These are phyloP conservation scores for Neoarius graeffei DNA, from an alignment of 2,113 vertebrate species.

Conservation along the genomic window DNA sequence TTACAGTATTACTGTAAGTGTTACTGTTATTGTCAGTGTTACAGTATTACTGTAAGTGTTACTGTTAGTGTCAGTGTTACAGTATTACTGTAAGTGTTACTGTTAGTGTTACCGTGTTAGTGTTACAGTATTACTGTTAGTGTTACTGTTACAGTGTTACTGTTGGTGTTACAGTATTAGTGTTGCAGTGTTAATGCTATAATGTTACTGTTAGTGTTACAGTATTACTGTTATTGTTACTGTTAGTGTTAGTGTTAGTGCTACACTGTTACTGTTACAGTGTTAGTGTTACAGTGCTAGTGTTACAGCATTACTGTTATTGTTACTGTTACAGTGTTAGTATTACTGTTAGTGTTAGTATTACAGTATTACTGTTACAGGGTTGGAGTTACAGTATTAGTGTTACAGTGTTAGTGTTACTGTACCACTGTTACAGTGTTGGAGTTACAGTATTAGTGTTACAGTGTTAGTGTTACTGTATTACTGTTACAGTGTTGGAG, in stretches of 20 bases:
- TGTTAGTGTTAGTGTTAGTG: not conserved
- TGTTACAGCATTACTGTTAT: too few relatives aligned
- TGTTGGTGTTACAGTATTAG: not conserved
- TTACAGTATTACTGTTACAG: too few relatives aligned
- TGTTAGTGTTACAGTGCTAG: not conserved
- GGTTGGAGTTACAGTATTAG: not conserved
- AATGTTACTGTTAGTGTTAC: not conserved
- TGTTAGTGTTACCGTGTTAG: not conserved
- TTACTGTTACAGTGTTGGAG: not conserved
- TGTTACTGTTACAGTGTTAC: not conserved
- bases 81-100: not conserved
- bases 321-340: not conserved
- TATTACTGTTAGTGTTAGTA: not conserved
- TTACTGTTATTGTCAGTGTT: not conserved
- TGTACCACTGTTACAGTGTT: too few relatives aligned
- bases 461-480: not conserved
- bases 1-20: not conserved
- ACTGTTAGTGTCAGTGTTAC: too few relatives aligned
- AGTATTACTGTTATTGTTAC: not conserved
- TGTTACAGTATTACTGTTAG: not conserved
- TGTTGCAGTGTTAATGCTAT: not conserved
- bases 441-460: not conserved
- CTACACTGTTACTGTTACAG: not conserved
- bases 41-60: not conserved
- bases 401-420: too few relatives aligned